Percentiles rank a stretch among this genome's conserved stretches.
These are phyloP conservation scores for Crocuta crocuta DNA, from an alignment of 2,113 vertebrate genomes.

Conservation along the genomic window DNA sequence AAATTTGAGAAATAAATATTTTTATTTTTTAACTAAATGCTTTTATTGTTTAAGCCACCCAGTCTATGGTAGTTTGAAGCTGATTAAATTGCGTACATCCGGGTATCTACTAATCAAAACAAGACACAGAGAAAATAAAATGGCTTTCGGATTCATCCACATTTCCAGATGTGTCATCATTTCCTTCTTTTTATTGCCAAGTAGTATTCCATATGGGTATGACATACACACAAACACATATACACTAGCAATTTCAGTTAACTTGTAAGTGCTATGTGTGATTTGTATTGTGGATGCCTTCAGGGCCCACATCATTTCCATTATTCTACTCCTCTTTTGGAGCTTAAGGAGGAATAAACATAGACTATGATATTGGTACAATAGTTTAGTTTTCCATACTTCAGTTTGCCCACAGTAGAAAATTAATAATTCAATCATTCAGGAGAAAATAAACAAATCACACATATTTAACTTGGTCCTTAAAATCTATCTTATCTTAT, in stretches of 20 bases:
- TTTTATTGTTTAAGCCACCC: neutral
- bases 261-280: neutral
- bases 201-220: neutral
- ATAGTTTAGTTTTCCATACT: neutral
- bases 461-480: neutral
- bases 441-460: neutral
- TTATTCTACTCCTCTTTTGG: neutral
- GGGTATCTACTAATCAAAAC: neutral
- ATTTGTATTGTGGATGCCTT: neutral
- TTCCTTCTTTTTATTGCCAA: neutral
- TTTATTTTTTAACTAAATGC: neutral
- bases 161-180: neutral
- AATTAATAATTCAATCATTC: neutral
- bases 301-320: neutral
- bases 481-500: neutral
- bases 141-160: neutral
- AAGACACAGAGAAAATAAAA: neutral
- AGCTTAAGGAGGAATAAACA: neutral
- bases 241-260: neutral
- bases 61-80: neutral
- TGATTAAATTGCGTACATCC: neutral
- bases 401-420: neutral
- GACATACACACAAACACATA: neutral
- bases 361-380: neutral
- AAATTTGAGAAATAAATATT: conserved; percentile 22